Conservation (phyloP, 2,797 vertebrate genomes). For the Acomys russatus region DNA sequence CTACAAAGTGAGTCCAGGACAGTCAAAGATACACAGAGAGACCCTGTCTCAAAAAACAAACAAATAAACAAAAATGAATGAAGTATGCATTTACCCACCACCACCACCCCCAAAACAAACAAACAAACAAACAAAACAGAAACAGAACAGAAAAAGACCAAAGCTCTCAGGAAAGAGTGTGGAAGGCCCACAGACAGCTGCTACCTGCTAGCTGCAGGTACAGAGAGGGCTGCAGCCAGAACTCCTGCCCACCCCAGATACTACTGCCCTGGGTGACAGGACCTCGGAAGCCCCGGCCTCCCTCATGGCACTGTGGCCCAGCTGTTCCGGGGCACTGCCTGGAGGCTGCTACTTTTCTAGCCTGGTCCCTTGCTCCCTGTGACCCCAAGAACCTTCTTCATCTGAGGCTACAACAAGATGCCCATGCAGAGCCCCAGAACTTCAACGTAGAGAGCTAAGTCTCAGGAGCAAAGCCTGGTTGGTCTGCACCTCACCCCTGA, state of each 20-base stretch:
- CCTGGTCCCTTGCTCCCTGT: neutral
- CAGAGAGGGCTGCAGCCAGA: neutral
- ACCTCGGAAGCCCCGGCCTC: neutral
- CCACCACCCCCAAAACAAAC: no score
- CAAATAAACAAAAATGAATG: no score
- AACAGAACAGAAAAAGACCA: neutral
- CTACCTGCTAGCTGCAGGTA: no score
- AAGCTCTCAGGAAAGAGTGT: neutral
- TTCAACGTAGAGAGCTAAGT: neutral
- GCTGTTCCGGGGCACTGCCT: neutral
- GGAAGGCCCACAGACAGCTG: neutral
- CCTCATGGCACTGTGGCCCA: neutral
- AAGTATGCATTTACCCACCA: no score
- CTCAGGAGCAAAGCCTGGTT: neutral
- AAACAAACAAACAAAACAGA: neutral
- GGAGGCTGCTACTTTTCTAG: neutral
- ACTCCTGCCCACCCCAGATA: no score
- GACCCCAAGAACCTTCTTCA: neutral
- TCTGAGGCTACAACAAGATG: neutral
- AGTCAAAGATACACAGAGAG: no score
- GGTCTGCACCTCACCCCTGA: neutral
- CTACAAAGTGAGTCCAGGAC: no score
- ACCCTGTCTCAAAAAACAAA: no score
- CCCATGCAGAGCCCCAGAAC: neutral
- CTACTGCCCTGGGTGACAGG: neutral